phyloP scores from a whole-genome alignment of 2,113 vertebrate species.

The Aspiorhynchus laticeps region DNA sequence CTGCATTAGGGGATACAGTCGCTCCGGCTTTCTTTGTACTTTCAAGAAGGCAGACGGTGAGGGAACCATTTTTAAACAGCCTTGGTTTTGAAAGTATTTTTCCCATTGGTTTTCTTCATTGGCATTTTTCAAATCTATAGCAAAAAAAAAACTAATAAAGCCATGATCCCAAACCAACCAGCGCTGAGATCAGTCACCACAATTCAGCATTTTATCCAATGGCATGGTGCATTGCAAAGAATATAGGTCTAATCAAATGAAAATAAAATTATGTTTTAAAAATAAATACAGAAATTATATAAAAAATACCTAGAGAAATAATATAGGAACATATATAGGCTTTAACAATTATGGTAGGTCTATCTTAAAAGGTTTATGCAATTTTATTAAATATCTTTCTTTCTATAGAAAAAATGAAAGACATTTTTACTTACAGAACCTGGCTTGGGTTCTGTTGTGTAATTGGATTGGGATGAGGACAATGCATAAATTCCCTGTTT shows the following conservation, averaged over 20 bases:
- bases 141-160: not conserved
- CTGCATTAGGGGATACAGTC: not conserved
- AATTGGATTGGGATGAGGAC: slow-evolving; percentile 15
- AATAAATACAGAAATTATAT: too few relatives aligned
- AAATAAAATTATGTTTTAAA: not conserved
- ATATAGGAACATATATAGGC: too few relatives aligned
- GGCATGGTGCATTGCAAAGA: not conserved
- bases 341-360: not conserved
- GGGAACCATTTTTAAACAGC: not conserved
- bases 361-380: not conserved
- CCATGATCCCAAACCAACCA: not conserved
- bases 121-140: not conserved
- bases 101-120: not conserved
- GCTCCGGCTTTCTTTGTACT: not conserved
- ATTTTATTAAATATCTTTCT: not conserved
- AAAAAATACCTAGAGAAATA: too few relatives aligned
- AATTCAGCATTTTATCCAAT: not conserved
- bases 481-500: not conserved
- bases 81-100: not conserved
- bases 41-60: not conserved
- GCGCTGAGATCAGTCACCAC: not conserved
- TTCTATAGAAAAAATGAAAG: not conserved
- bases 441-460: not conserved
- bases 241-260: not conserved
- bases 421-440: not conserved